Evolutionary conservation across 2,797 vertebrate genomes (phyloP).

Genomic region (Myotis vivesi): DNA sequence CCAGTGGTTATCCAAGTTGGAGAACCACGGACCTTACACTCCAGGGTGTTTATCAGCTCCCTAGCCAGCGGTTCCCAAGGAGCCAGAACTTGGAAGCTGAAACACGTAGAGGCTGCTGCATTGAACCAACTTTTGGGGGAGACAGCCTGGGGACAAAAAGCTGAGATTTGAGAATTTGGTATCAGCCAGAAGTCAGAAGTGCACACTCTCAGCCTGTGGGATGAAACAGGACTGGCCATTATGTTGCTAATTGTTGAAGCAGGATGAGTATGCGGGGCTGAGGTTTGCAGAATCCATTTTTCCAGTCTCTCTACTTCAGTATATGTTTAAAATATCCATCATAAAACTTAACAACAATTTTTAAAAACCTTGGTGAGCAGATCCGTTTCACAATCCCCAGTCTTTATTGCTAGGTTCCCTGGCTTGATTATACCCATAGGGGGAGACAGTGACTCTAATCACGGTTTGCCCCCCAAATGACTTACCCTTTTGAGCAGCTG

Average conservation of each 20-base stretch:
- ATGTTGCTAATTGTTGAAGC: not conserved
- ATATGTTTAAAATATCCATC: not conserved
- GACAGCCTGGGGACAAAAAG: not conserved
- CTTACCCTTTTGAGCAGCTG: not conserved
- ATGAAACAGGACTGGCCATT: not conserved
- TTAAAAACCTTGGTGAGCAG: not conserved
- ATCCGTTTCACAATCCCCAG: not conserved
- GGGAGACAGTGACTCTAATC: not conserved
- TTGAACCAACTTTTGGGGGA: not conserved
- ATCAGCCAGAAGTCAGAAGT: not conserved
- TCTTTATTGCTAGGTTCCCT: not conserved
- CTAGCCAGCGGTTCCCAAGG: not conserved
- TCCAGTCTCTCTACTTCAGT: not conserved
- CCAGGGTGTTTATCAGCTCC: not conserved
- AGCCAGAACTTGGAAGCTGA: not conserved
- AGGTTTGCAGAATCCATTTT: not conserved
- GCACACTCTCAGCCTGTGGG: not conserved
- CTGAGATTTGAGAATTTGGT: not conserved
- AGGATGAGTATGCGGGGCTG: not conserved
- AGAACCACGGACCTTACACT: not conserved
- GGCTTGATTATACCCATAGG: not conserved
- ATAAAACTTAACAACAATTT: not conserved
- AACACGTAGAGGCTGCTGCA: not conserved
- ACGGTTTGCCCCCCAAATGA: not conserved
- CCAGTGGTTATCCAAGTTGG: not conserved